phyloP scores from a whole-genome alignment of 2,113 vertebrate genomes.

The Pteruthius melanotis region DNA sequence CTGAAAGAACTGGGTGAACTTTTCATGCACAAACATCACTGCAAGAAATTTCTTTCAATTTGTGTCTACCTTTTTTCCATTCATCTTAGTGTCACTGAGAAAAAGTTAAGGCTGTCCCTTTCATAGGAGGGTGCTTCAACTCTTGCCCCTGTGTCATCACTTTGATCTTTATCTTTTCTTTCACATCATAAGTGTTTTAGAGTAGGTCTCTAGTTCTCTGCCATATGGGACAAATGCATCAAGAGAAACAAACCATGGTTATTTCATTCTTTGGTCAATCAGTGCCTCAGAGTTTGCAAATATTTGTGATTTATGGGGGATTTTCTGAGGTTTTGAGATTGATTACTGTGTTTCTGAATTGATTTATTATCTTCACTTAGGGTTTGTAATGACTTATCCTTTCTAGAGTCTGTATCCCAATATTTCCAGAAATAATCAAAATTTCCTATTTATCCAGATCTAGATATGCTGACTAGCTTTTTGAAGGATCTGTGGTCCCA shows the following conservation, averaged over 20 bases:
- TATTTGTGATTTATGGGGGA: not conserved
- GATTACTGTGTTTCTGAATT: not conserved
- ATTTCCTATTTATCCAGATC: not conserved
- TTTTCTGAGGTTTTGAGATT: not conserved
- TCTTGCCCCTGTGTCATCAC: not conserved
- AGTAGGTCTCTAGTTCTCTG: not conserved
- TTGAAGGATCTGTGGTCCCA: not conserved
- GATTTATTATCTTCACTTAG: not conserved
- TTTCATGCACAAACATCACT: not conserved
- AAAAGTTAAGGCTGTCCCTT: not conserved
- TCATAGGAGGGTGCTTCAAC: not conserved
- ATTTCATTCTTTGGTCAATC: not conserved
- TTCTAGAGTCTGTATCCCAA: not conserved
- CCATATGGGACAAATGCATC: not conserved
- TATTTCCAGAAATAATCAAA: not conserved
- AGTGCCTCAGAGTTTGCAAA: not conserved
- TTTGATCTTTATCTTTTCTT: not conserved
- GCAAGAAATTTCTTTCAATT: not conserved
- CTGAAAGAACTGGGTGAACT: conserved; percentile 5
- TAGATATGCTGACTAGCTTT: not conserved
- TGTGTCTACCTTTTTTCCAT: not conserved
- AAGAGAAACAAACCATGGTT: not conserved
- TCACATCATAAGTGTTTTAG: not conserved
- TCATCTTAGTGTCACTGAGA: not conserved
- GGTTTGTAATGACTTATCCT: not conserved